Conservation (phyloP, 2,797 vertebrate species). For the Nannoperca obscura region DNA sequence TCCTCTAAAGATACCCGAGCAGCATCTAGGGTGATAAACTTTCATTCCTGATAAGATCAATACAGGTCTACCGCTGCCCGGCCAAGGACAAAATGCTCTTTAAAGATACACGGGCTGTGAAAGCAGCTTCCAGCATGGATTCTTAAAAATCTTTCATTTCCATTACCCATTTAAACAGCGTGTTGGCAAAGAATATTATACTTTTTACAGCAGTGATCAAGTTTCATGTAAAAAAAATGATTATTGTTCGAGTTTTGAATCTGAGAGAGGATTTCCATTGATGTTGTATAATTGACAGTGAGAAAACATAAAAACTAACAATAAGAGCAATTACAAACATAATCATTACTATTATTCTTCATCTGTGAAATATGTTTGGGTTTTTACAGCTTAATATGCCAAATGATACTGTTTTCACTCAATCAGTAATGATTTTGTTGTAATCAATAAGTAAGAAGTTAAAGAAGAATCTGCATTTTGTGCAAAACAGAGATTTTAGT, state of each 20-base stretch:
- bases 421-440: not conserved
- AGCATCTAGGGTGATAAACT: slow-evolving; percentile 47
- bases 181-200: not conserved
- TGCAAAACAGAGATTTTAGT: not conserved
- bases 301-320: slow-evolving; percentile 11
- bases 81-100: slow-evolving; percentile 41
- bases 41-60: slow-evolving; percentile 39
- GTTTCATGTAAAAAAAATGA: not conserved
- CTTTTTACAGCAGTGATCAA: slow-evolving; percentile 7
- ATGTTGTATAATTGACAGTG: slow-evolving; percentile 2
- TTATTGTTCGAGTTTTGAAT: no score
- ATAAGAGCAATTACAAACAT: slow-evolving; percentile 9
- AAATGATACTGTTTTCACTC: not conserved
- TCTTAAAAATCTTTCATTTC: not conserved
- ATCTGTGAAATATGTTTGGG: slow-evolving; percentile 12
- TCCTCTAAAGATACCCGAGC: slow-evolving; percentile 33
- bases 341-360: slow-evolving; percentile 16
- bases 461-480: slow-evolving; percentile 1
- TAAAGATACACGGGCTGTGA: slow-evolving; percentile 11
- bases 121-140: not conserved
- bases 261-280: not conserved
- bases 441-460: not conserved
- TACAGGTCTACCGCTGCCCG: slow-evolving; percentile 7
- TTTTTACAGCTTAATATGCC: fast-evolving
- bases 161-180: not conserved